Evolutionary conservation across 2,797 vertebrate species (phyloP), one percentile per base, ranked within the genome.

Genomic region (Heliangelus exortis): DNA sequence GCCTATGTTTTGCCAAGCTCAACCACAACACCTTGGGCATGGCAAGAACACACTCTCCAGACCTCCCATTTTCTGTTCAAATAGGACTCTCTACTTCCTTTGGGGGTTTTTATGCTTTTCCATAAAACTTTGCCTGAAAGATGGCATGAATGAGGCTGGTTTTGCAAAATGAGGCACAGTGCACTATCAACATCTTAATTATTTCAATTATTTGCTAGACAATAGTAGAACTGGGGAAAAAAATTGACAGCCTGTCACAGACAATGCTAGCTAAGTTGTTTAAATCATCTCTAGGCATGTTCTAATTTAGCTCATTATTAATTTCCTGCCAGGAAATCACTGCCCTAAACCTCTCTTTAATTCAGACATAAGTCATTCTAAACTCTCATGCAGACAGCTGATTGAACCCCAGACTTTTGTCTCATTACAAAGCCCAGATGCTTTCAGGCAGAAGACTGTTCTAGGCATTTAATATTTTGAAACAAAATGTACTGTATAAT

Each of bases 281-380:
- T 93, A 96, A 96, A 96, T 96, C 90, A 93, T 96, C 96, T 95
- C 95, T 90, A 97, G 73, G 39, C 95, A 85, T 96, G 88, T 92
- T 93, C 91, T 94, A 97, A 97, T 97, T 97, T 94, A 95, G 65
- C 82, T 96, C 89, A 95, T 97, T 96, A 96, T 96, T 97, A 97
- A 97, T 97, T 97, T 95, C 78, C 94, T 96, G 84, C 91, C 90
- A 95, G 95, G 89, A 96, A 97, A 95, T 93, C 77, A 78, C 77
- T 96, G 54, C 50, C 79, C 84, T 92, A 96, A 97, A 96, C 81
- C 96, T 93, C 87, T 87, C 87, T 76, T 86, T 94, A 96, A 96
- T 96, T 96, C 86, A 95, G 78, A 84, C 91, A 89, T 95, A 96
- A 96, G 89, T 95, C 69, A 96, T 94, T 96, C 75, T 94, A 92